These are phyloP conservation scores for Lithophane socia DNA, from an alignment of 2,888 invertebrate genomes.

Conservation along the genomic window DNA sequence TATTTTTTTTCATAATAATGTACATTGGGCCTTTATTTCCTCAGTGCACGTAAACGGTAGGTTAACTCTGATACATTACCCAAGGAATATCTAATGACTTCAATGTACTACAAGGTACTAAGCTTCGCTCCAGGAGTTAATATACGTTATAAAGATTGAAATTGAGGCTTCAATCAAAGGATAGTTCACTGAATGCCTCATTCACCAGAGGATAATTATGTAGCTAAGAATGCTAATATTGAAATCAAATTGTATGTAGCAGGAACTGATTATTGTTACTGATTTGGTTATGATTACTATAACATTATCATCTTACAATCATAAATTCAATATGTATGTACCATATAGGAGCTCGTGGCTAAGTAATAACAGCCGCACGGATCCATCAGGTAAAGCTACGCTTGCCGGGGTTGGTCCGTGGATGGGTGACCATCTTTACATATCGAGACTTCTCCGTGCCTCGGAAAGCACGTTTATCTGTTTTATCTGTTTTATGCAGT, in stretches of 20 bases:
- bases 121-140: background rate
- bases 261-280: conserved; percentile 25
- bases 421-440: too few species aligned
- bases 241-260: conserved; percentile 5
- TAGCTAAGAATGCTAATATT: conserved; percentile 19
- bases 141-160: conserved; percentile 8
- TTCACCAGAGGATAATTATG: background rate
- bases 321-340: background rate
- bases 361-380: too few species aligned
- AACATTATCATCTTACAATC: background rate
- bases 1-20: too few species aligned
- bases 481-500: too few species aligned
- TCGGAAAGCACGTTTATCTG: too few species aligned
- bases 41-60: background rate
- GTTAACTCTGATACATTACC: background rate
- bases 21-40: background rate
- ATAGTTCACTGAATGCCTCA: conserved; percentile 16
- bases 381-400: too few species aligned
- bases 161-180: conserved; percentile 33
- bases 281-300: too few species aligned
- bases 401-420: too few species aligned
- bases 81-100: conserved; percentile 3
- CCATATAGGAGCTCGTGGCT: too few species aligned
- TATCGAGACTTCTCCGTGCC: too few species aligned
- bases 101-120: background rate